A percentile compares a stretch with the other conserved stretches of the same genome.
Evolutionary conservation across 1,140 invertebrate genomes (phyloP).

Genomic region (honey bee (Apis mellifera)): DNA sequence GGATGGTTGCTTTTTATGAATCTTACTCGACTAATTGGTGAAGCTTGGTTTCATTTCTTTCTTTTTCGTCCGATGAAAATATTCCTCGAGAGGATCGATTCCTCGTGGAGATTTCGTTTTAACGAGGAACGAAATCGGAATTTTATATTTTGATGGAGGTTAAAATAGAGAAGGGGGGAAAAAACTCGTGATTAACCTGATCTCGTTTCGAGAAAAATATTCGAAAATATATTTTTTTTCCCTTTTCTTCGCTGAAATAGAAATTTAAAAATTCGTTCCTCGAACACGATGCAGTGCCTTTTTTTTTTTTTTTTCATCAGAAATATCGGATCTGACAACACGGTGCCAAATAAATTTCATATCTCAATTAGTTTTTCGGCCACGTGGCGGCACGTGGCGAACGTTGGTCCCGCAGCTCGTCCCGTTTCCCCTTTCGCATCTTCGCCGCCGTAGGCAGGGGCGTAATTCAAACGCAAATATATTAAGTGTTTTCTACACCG

Average conservation of each 20-base stretch:
- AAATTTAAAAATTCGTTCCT: background rate
- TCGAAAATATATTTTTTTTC: background rate
- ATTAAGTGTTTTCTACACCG: conserved; percentile 66
- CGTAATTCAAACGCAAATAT: conserved; percentile 76
- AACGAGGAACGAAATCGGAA: background rate
- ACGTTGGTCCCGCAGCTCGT: conserved; percentile 47
- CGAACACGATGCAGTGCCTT: background rate
- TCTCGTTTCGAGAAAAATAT: background rate
- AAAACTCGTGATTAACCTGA: background rate
- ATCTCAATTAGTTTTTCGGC: conserved; percentile 79
- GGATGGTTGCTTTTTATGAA: background rate
- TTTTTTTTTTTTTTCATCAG: conserved; percentile 31
- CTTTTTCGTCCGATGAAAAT: background rate
- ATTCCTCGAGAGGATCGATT: background rate
- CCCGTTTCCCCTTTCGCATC: background rate
- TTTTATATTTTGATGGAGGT: background rate
- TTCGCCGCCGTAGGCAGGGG: conserved; percentile 35
- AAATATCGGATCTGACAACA: conserved; percentile 68
- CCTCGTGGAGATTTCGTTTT: rapidly evolving
- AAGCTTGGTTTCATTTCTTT: background rate
- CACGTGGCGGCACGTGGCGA: conserved; percentile 77
- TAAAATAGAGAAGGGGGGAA: background rate
- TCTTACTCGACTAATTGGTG: too few species aligned
- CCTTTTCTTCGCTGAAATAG: too few species aligned
- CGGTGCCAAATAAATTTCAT: conserved; percentile 77